These are phyloP conservation scores for Psophia crepitans DNA, from an alignment of 2,113 vertebrate genomes.

Conservation along the genomic window DNA sequence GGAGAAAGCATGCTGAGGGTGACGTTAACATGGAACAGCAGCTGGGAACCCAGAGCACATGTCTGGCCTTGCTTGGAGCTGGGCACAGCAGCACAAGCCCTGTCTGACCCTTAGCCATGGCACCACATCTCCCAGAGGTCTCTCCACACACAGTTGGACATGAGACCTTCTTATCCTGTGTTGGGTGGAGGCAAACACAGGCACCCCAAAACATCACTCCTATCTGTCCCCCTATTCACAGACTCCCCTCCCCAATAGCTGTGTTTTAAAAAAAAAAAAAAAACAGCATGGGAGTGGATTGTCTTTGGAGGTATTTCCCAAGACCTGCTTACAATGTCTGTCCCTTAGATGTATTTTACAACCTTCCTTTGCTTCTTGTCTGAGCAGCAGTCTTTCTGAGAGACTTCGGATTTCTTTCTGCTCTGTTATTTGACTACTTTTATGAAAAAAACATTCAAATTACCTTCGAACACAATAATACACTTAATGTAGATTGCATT, in stretches of 20 bases:
- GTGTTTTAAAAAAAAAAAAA: not conserved
- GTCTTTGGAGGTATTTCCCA: not conserved
- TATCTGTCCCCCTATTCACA: not conserved
- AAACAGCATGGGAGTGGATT: rapidly evolving
- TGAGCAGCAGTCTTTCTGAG: not conserved
- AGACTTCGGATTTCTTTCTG: not conserved
- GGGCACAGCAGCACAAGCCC: not conserved
- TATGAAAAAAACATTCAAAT: conserved; percentile 1
- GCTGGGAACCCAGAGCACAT: not conserved
- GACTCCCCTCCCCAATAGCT: not conserved
- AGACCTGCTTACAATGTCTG: not conserved
- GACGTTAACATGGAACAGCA: not conserved
- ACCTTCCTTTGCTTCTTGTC: not conserved
- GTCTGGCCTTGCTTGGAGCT: not conserved
- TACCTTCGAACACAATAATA: not conserved
- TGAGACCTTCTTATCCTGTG: not conserved
- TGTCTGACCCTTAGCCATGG: not conserved
- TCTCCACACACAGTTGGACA: not conserved
- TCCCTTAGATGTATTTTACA: not conserved
- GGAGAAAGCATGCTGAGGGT: not conserved
- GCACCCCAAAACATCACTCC: not conserved
- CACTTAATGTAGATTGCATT: not conserved
- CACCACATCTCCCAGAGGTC: not conserved
- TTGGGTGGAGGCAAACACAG: not conserved
- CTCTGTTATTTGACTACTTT: not conserved